A percentile compares a stretch with the other conserved stretches of the same genome.
These are phyloP conservation scores for Acanthurus leucopareius DNA, from an alignment of 2,797 vertebrate genomes.

Conservation along the genomic window DNA sequence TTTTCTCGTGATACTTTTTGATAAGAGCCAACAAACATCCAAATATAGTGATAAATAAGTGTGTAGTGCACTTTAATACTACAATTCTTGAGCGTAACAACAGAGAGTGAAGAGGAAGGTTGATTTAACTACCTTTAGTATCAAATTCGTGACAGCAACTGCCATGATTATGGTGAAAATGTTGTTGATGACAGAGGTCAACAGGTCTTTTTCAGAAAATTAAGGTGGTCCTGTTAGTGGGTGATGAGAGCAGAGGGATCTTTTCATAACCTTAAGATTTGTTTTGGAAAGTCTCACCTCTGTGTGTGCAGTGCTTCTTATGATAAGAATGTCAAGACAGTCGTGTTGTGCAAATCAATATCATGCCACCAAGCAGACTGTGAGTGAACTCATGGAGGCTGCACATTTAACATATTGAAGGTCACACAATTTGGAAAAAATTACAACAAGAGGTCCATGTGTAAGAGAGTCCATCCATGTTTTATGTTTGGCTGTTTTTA, in stretches of 20 bases:
- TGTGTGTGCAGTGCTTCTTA: not conserved
- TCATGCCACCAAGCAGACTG: not conserved
- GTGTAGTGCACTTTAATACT: too few relatives aligned
- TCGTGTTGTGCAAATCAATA: too few relatives aligned
- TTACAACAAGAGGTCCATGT: not conserved
- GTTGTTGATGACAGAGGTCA: not conserved
- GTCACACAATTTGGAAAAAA: not conserved
- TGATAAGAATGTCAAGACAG: not conserved
- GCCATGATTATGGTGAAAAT: too few relatives aligned
- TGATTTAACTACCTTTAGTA: not conserved
- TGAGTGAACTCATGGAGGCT: slow-evolving; percentile 1
- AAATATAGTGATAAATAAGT: not conserved
- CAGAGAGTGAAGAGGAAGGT: not conserved
- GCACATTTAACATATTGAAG: not conserved
- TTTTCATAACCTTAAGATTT: slow-evolving; percentile 4
- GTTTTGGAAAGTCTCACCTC: not conserved
- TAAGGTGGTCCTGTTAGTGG: too few relatives aligned
- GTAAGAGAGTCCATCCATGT: not conserved
- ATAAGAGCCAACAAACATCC: not conserved
- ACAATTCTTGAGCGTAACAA: not conserved
- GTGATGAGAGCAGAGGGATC: not conserved
- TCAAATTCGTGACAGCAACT: not conserved
- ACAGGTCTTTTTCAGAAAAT: not conserved
- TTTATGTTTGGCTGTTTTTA: not conserved
- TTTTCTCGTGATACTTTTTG: not conserved